phyloP scores from a whole-genome alignment of 2,797 vertebrate species.

The Gymnoscopelus braueri region DNA sequence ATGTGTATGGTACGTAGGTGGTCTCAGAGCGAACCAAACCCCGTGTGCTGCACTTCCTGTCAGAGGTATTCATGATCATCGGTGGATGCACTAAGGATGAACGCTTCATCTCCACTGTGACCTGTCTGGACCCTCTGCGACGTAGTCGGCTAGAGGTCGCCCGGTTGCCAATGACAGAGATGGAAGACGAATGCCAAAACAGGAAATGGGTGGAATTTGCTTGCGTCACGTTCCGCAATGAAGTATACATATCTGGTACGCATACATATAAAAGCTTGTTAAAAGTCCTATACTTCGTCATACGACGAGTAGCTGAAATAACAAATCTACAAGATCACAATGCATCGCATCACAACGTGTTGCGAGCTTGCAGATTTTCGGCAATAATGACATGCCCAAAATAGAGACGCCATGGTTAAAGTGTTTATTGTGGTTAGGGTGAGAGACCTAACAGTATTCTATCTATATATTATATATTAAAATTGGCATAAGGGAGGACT shows the following conservation, averaged over 20 bases:
- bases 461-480: too few relatives aligned
- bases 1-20: constrained; percentile 78
- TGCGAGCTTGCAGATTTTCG: too few relatives aligned
- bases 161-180: constrained; percentile 89
- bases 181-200: constrained; percentile 88
- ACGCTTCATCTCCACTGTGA: constrained; percentile 94
- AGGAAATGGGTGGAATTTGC: constrained; percentile 99
- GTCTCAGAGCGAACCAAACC: constrained; percentile 96
- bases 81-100: constrained; percentile 97
- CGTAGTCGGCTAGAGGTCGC: constrained; percentile 95
- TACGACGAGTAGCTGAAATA: too few relatives aligned
- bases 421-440: too few relatives aligned
- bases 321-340: too few relatives aligned
- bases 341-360: too few relatives aligned
- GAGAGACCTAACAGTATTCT: too few relatives aligned
- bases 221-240: constrained; percentile 94
- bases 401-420: too few relatives aligned
- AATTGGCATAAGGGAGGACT: too few relatives aligned
- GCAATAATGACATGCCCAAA: too few relatives aligned
- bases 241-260: constrained; percentile 96
- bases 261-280: neutral
- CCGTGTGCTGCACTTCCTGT: constrained; percentile 90
- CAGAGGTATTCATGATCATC: constrained; percentile 97
- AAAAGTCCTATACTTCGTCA: too few relatives aligned
- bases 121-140: constrained; percentile 94